Evolutionary conservation across 2,888 invertebrate species (phyloP), one percentile per base, ranked within the genome.

Genomic region (Apamea sordens): DNA sequence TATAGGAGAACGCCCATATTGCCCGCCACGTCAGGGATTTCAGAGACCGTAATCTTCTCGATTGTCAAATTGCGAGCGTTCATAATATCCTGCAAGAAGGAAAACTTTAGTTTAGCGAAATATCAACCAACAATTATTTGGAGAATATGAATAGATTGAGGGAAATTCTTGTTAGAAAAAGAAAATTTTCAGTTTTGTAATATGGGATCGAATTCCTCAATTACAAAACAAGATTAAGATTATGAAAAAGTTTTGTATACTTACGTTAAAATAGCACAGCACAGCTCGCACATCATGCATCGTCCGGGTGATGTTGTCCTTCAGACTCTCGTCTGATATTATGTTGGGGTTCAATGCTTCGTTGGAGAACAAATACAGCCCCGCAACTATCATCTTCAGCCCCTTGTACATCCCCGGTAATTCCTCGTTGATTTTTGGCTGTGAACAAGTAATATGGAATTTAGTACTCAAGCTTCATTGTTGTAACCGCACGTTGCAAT

Each of bases 371-470:
- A 98, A 97, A 90, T 98, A 97, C 79, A 98, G 92, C 50, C 98
- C 98, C 11, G 98, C 98, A 2, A 98, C 98, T 83, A 98, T 97
- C 95, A 97, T 97, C 94, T 98, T 98, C 92, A 98, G 95, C 86
- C 97, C 97, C 90, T 97, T 97, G 94, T 98, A 98, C 91, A 98
- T 97, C 77, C 97, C 95, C 74, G 97, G 96, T 88, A 98, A 94
- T n/a, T 93, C 87, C 24, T 92, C 89, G 76, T 96, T 93, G 61
- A 96, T 93, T 24, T 94, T 92, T 84, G 85, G 89, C 96, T 96
- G 94, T 89, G 77, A 86, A 93, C 89, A 95, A 93, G 63, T 83
- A 73, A 87, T 18, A 75, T 67, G 0, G 8, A 32, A 63, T 32
- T 77, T 75, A 80, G n/a, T 84, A 86, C 73, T 77, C 73, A 82